Conservation (phyloP, 1,140 invertebrate genomes). For the Hypothenemus hampei region DNA sequence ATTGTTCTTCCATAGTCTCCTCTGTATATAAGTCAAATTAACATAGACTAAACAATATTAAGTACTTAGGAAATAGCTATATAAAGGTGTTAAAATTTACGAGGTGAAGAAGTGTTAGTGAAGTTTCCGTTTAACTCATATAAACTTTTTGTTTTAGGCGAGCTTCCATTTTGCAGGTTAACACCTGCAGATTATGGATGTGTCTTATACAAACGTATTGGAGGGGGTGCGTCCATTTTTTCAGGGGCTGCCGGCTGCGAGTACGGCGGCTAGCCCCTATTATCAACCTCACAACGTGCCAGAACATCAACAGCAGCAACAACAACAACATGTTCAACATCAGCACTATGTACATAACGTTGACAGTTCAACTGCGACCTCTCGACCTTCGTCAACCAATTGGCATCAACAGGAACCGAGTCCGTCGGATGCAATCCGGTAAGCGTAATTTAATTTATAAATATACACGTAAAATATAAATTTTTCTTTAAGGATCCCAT, state of each 20-base stretch:
- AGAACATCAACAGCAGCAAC: conserved; percentile 12
- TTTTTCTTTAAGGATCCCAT: conserved; percentile 5
- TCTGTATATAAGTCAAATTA: too few relatives aligned
- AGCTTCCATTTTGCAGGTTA: conserved; percentile 30
- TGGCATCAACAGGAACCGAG: conserved; percentile 9
- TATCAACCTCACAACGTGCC: conserved; percentile 11
- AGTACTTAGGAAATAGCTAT: too few relatives aligned
- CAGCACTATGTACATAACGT: too few relatives aligned
- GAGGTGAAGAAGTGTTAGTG: too few relatives aligned
- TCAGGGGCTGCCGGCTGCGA: conserved; percentile 64
- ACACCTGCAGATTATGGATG: conserved; percentile 62
- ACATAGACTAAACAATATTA: too few relatives aligned
- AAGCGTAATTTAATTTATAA: not conserved
- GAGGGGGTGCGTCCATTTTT: conserved; percentile 75
- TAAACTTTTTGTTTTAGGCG: conserved; percentile 12
- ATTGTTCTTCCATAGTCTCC: too few relatives aligned
- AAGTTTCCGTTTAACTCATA: too few relatives aligned
- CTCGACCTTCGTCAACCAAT: not conserved
- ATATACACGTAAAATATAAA: not conserved
- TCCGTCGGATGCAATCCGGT: conserved; percentile 11
- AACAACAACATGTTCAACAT: conserved; percentile 19
- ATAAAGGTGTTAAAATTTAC: too few relatives aligned
- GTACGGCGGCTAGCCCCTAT: conserved; percentile 44
- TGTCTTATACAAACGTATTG: conserved; percentile 70
- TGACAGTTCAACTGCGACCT: not conserved